Percentiles rank a stretch among this genome's conserved stretches.
These are phyloP conservation scores for Leptinotarsa haldemani DNA, from an alignment of 2,888 invertebrate genomes.

Conservation along the genomic window DNA sequence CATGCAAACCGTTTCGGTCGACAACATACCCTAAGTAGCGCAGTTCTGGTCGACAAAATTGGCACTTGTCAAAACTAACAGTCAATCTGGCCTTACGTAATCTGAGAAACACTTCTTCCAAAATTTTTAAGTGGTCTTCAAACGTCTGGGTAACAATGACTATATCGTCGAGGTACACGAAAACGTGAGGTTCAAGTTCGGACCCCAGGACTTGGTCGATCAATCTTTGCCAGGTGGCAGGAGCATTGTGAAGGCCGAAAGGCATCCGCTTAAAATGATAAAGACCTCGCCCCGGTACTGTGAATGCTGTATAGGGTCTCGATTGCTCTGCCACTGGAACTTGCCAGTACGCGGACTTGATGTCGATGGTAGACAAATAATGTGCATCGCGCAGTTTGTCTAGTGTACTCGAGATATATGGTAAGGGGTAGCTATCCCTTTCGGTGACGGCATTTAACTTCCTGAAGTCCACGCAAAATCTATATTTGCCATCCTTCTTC, in stretches of 20 bases:
- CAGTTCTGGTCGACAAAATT: constrained; percentile 34
- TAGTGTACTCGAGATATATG: constrained; percentile 27
- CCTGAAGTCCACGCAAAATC: constrained; percentile 43
- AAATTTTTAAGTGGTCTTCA: constrained; percentile 19
- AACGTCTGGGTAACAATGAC: constrained; percentile 24
- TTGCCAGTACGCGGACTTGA: constrained; percentile 33
- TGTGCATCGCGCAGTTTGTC: constrained; percentile 1
- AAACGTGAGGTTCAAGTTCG: constrained; percentile 15
- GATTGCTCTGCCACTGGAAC: no score
- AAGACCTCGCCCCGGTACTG: no score
- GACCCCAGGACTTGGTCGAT: no score
- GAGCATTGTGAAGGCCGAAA: no score
- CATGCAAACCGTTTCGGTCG: constrained; percentile 29
- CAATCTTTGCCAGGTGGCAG: no score
- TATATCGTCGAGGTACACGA: constrained; percentile 32
- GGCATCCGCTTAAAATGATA: no score
- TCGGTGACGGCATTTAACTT: constrained; percentile 45
- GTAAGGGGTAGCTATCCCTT: constrained; percentile 18
- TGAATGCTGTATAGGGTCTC: no score
- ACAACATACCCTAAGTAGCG: constrained; percentile 36
- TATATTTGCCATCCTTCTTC: constrained; percentile 47
- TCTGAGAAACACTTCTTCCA: constrained; percentile 20
- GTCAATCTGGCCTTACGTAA: constrained; percentile 30
- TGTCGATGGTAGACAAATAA: constrained; percentile 34
- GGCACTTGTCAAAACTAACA: constrained; percentile 36